Conservation (phyloP, 2,888 invertebrate species). For the Pharmacophagus antenor region DNA sequence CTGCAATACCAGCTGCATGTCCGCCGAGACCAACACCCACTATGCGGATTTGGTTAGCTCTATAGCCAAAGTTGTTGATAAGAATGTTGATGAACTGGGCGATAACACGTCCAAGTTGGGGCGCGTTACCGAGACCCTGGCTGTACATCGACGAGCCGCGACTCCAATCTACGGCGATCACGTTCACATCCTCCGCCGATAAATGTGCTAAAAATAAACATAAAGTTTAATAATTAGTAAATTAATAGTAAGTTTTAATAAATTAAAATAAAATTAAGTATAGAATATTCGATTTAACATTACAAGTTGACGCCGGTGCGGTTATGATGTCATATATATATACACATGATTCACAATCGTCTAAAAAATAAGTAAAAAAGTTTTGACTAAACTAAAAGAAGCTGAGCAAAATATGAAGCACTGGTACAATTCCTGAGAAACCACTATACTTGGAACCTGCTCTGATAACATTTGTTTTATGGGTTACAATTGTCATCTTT, state of each 20-base stretch:
- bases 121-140: conserved; percentile 57
- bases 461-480: not conserved
- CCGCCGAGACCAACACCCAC: conserved; percentile 70
- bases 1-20: conserved; percentile 71
- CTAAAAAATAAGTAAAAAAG: no score
- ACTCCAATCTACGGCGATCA: conserved; percentile 72
- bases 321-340: no score
- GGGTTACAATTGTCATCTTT: no score
- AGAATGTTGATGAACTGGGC: conserved; percentile 67
- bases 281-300: no score
- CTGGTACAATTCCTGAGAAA: not conserved
- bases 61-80: conserved; percentile 49
- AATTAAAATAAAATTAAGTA: no score
- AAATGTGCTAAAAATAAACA: conserved; percentile 51
- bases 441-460: not conserved
- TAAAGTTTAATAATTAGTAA: no score
- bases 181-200: conserved; percentile 54
- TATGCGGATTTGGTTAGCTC: conserved; percentile 50
- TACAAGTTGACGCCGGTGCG: no score
- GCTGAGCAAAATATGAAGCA: not conserved
- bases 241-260: not conserved
- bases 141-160: conserved; percentile 49
- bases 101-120: conserved; percentile 54
- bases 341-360: no score
- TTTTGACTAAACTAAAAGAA: no score